Base-by-base conservation (phyloP, 2,888 invertebrate genomes). In the Mythimna impura region DNA sequence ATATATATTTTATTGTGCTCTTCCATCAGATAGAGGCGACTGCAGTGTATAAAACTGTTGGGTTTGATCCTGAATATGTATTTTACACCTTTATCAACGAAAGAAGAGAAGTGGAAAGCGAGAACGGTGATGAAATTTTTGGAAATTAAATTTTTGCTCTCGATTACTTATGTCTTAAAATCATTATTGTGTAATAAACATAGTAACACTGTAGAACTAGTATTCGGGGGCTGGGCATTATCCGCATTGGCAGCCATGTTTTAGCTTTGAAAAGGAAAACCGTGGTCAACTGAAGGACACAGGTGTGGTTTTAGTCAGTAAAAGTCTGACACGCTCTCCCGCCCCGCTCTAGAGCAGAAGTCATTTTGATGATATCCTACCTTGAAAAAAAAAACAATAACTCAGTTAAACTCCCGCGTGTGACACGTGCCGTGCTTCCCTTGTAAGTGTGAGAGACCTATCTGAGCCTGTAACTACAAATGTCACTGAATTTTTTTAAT, bases 1-100 rank as follows among this genome's bases (percentile, higher is more conserved):
- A 69, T 67, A 70, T 75, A 74, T 77, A 75, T 70, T 78, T 78
- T 77, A 82, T 76, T 82, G 66, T 66, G 57, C 34, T 76, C 64
- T 61, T 12, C 73, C 60, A 82, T 78, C 82, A 64, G 76, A 78
- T 83, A 80, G 62, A 70, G 54, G 22, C 47, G 17, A 62, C 40
- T 68, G 58, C 65, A 66, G 62, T 70, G 62, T 30, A 74, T 73
- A 67, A 73, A 73, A 70, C 69, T 60, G 43, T 43, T 57, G 12
- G 36, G 14, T 47, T n/a, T 3, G 30, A 62, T 55, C 54, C n/a
- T n/a, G 34, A 12, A 68, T 9, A 20, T 52, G 50, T 67, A 43
- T 67, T 61, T 50, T 43, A 22, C 22, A 74, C 30, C 30, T 43
- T 62, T 36, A 10, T 6, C 12, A 50, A 20, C 22, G 14, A 36